phyloP scores from a whole-genome alignment of 2,888 invertebrate species.

The Acrobasis suavella region DNA sequence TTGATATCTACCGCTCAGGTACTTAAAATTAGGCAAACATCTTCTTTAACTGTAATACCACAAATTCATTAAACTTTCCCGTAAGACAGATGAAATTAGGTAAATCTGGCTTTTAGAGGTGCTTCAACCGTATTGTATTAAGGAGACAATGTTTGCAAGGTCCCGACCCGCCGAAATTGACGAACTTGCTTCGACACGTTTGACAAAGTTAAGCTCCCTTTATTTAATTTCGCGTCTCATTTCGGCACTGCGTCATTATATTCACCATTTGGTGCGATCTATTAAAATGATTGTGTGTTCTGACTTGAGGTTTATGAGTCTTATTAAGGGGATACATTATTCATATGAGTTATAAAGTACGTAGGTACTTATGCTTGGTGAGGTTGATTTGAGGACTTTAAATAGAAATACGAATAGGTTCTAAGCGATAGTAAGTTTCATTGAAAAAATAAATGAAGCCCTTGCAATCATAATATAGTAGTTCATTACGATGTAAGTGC shows the following conservation, averaged over 20 bases:
- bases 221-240: constrained; percentile 27
- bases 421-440: too few relatives aligned
- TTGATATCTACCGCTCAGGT: background rate
- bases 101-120: constrained; percentile 23
- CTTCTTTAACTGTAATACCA: background rate
- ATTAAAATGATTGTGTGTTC: constrained; percentile 9
- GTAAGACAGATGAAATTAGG: constrained; percentile 13
- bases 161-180: constrained; percentile 14
- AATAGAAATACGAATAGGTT: background rate
- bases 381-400: background rate
- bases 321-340: background rate
- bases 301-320: background rate
- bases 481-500: too few relatives aligned
- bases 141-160: constrained; percentile 20
- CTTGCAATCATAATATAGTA: too few relatives aligned
- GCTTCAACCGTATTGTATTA: constrained; percentile 12
- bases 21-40: background rate
- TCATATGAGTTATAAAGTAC: background rate
- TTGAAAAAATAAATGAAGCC: too few relatives aligned
- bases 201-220: constrained; percentile 22
- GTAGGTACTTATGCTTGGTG: too few relatives aligned
- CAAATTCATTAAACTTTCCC: constrained; percentile 20
- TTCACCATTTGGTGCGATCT: constrained; percentile 11
- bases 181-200: constrained; percentile 23
- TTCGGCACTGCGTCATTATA: constrained; percentile 23